These are phyloP conservation scores for Philaethria dido DNA, from an alignment of 2,888 invertebrate species.

Conservation along the genomic window DNA sequence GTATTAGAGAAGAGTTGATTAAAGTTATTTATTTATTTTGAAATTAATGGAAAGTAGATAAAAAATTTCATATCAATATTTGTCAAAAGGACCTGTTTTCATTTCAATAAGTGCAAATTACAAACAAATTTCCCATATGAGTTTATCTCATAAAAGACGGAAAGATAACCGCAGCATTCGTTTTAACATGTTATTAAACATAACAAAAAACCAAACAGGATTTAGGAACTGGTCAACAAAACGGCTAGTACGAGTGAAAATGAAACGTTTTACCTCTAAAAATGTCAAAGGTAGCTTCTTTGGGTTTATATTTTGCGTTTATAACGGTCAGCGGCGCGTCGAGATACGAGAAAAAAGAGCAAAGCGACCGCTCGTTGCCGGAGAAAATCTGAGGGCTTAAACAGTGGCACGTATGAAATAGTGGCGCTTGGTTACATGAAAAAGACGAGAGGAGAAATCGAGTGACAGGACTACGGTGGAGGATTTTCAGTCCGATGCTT, in stretches of 20 bases:
- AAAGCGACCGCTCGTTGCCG: constrained; percentile 71
- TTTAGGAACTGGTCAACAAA: constrained; percentile 48
- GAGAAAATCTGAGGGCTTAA: constrained; percentile 84
- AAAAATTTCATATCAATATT: not conserved
- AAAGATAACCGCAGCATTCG: not conserved
- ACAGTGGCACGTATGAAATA: constrained; percentile 83
- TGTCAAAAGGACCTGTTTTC: not conserved
- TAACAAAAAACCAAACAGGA: constrained; percentile 35
- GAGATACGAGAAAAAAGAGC: constrained; percentile 76
- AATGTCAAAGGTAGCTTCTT: constrained; percentile 82
- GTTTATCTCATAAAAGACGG: not conserved
- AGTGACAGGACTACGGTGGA: constrained; percentile 78
- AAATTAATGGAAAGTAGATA: not conserved
- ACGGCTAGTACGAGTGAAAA: constrained; percentile 67
- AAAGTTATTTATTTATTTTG: not conserved
- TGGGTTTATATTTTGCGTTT: constrained; percentile 83
- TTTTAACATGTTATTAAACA: constrained; percentile 32
- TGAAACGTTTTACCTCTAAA: constrained; percentile 77
- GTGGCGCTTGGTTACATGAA: constrained; percentile 82
- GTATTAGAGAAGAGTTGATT: not conserved
- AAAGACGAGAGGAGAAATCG: constrained; percentile 83
- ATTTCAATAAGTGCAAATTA: not conserved
- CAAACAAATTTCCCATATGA: not conserved
- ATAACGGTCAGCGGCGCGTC: constrained; percentile 78
- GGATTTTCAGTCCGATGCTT: constrained; percentile 78